phyloP scores from a whole-genome alignment of 2,888 invertebrate genomes.

The Caenorhabditis virilis region DNA sequence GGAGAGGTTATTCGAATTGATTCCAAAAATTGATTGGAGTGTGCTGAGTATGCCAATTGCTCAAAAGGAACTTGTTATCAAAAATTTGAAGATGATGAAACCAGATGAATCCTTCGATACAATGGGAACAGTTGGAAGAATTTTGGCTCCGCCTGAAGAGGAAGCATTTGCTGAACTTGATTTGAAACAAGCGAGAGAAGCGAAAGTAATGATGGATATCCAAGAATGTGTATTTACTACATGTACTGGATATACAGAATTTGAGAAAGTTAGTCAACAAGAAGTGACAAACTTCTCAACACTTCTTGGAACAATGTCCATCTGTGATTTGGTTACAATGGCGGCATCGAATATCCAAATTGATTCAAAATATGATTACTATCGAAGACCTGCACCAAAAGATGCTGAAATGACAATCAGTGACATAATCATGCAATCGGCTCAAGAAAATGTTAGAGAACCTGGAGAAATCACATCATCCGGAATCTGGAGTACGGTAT shows the following conservation, averaged over 20 bases:
- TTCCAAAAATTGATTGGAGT: slow-evolving; percentile 34
- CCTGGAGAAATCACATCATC: slow-evolving; percentile 21
- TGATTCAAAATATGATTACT: slow-evolving; percentile 28
- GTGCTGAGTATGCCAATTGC: slow-evolving; percentile 21
- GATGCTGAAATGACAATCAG: slow-evolving; percentile 12
- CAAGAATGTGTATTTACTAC: slow-evolving; percentile 21
- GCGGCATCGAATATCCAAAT: slow-evolving; percentile 26
- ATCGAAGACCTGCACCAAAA: slow-evolving; percentile 29
- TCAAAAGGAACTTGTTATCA: slow-evolving; percentile 23
- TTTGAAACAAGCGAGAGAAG: slow-evolving; percentile 27
- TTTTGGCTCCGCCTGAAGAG: slow-evolving; percentile 23
- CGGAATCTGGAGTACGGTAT: slow-evolving; percentile 30
- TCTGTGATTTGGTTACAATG: slow-evolving; percentile 34
- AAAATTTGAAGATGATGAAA: slow-evolving; percentile 14
- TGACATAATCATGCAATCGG: slow-evolving; percentile 6
- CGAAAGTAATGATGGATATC: slow-evolving; percentile 32
- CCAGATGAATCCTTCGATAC: slow-evolving; percentile 3
- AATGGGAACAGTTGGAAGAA: slow-evolving; percentile 12
- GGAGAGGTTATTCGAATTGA: slow-evolving; percentile 19
- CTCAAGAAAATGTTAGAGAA: slow-evolving; percentile 11
- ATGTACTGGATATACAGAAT: slow-evolving; percentile 18
- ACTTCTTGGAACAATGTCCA: slow-evolving; percentile 31
- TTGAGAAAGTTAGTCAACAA: slow-evolving; percentile 11
- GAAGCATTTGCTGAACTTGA: slow-evolving; percentile 26
- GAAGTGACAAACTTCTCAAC: slow-evolving; percentile 22